A percentile compares a stretch with the other conserved stretches of the same genome.
phyloP scores from a whole-genome alignment of 2,113 vertebrate species.

The Merops nubicus region DNA sequence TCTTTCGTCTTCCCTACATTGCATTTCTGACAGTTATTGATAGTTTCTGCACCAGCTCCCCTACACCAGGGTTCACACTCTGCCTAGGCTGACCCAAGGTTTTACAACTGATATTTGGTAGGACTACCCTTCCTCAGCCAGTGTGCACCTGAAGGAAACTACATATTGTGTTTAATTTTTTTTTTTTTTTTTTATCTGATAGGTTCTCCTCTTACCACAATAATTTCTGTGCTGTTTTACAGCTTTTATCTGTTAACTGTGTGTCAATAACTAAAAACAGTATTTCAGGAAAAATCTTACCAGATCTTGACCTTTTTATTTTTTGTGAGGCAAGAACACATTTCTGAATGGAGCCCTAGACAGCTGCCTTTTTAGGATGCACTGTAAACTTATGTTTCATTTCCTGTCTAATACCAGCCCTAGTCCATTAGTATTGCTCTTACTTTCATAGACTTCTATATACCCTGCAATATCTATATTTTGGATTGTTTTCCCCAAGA shows the following conservation, averaged over 20 bases:
- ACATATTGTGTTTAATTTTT: neutral
- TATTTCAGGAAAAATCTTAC: neutral
- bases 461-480: neutral
- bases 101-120: neutral
- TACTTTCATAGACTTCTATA: neutral
- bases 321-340: neutral
- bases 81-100: neutral
- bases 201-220: neutral
- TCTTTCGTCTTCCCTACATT: neutral
- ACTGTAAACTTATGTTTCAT: constrained; percentile 48
- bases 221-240: neutral
- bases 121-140: neutral
- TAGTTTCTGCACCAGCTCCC: neutral
- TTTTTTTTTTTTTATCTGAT: neutral
- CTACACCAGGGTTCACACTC: neutral
- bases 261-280: constrained; percentile 19
- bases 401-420: constrained; percentile 40
- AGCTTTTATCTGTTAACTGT: neutral
- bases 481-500: neutral
- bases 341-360: neutral
- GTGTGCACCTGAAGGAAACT: neutral
- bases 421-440: neutral
- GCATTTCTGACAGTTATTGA: neutral
- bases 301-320: neutral
- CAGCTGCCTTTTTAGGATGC: neutral